Evolutionary conservation across 2,797 vertebrate species (phyloP).

Genomic region (Argyrosomus regius): DNA sequence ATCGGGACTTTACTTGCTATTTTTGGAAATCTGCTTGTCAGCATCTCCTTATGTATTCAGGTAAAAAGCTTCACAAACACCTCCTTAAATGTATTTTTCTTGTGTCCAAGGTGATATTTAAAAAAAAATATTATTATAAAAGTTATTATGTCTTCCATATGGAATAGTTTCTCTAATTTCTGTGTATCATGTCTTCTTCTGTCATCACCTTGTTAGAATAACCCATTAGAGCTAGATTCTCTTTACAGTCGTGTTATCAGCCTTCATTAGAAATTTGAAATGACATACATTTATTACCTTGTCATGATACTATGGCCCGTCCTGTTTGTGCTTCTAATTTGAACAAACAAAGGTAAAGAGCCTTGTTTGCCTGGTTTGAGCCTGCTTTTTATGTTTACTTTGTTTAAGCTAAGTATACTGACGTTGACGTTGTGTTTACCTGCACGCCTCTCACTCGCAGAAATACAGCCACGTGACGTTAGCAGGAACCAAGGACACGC

Average conservation of each 20-base stretch:
- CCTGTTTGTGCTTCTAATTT: not conserved
- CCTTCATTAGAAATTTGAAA: not conserved
- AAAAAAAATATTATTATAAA: too few species aligned
- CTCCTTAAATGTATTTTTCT: too few species aligned
- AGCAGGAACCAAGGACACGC: constrained; percentile 90
- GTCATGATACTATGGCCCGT: not conserved
- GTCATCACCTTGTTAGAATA: not conserved
- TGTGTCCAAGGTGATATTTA: too few species aligned
- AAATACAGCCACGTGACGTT: constrained; percentile 94
- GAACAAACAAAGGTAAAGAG: not conserved
- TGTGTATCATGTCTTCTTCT: not conserved
- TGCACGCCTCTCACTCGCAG: constrained; percentile 74
- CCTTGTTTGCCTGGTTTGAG: not conserved
- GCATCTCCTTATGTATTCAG: constrained; percentile 95
- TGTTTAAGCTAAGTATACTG: not conserved
- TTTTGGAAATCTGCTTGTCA: constrained; percentile 94
- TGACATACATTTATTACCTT: not conserved
- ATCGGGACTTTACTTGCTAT: constrained; percentile 96
- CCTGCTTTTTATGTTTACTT: not conserved
- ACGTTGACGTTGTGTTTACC: constrained; percentile 11
- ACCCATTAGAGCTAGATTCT: not conserved
- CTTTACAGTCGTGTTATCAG: not conserved
- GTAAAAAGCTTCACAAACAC: constrained; percentile 75
- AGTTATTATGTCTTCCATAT: not conserved
- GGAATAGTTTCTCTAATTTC: not conserved